These are phyloP conservation scores for Drosophila arizonae DNA, from an alignment of 1,140 invertebrate genomes.

Conservation along the genomic window DNA sequence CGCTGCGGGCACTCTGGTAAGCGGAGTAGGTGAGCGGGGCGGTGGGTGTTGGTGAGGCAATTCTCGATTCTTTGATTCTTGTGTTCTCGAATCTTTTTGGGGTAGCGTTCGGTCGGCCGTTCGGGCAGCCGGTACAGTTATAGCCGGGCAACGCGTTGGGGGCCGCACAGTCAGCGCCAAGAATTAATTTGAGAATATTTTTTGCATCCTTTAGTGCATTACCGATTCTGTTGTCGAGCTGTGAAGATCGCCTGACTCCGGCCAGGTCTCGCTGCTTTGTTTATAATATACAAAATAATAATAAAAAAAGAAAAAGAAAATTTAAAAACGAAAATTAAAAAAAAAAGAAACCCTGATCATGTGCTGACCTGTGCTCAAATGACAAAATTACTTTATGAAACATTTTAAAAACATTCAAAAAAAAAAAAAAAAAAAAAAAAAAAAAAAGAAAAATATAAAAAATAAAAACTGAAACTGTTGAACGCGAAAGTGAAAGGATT, in stretches of 20 bases:
- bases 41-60: constrained; percentile 12
- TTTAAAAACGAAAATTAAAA: constrained; percentile 1
- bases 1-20: constrained; percentile 14
- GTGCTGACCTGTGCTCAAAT: constrained; percentile 15
- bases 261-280: constrained; percentile 55
- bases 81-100: constrained; percentile 32
- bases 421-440: no score
- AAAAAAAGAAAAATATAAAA: constrained; percentile 4
- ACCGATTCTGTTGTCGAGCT: constrained; percentile 80
- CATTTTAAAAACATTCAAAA: constrained; percentile 14
- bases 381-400: constrained; percentile 28
- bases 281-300: constrained; percentile 36
- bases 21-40: background rate
- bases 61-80: constrained; percentile 27
- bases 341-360: constrained; percentile 40
- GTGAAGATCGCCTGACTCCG: constrained; percentile 73
- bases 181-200: constrained; percentile 77
- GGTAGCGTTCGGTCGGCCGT: constrained; percentile 24
- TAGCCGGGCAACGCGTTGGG: constrained; percentile 40
- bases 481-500: constrained; percentile 33
- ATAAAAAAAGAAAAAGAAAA: constrained; percentile 17
- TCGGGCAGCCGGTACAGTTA: constrained; percentile 56
- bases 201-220: constrained; percentile 83
- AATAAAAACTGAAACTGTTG: constrained; percentile 3
- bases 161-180: constrained; percentile 33